phyloP scores from a whole-genome alignment of 2,797 vertebrate genomes.

The Champsocephalus esox region DNA sequence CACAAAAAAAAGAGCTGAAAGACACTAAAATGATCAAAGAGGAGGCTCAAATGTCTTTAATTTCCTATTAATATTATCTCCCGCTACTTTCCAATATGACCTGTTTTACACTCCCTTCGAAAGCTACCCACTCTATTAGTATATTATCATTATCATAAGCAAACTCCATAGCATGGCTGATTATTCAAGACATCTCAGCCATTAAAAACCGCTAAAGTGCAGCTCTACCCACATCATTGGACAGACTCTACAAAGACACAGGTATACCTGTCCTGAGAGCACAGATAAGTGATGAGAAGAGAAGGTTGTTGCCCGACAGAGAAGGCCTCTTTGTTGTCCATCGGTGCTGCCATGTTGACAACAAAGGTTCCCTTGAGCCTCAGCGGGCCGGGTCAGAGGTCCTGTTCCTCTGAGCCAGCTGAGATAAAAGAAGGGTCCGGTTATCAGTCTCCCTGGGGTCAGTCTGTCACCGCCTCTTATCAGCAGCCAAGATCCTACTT shows the following conservation, averaged over 20 bases:
- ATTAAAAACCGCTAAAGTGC: constrained; percentile 24
- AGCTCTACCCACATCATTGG: constrained; percentile 28
- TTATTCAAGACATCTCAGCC: constrained; percentile 42
- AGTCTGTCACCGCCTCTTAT: constrained; percentile 71
- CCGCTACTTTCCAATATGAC: not conserved
- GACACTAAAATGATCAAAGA: not conserved
- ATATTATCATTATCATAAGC: constrained; percentile 41
- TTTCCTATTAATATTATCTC: not conserved
- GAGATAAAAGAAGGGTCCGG: constrained; percentile 59
- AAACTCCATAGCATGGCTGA: constrained; percentile 26
- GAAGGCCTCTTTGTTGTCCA: constrained; percentile 65
- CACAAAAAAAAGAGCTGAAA: not conserved
- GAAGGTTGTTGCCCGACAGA: constrained; percentile 13
- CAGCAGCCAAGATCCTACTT: constrained; percentile 30
- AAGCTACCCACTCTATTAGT: constrained; percentile 5
- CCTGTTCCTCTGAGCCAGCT: constrained; percentile 58
- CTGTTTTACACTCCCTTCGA: not conserved
- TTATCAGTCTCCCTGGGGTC: constrained; percentile 29
- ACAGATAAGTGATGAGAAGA: constrained; percentile 42
- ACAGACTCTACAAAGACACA: constrained; percentile 32
- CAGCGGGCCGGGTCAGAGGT: constrained; percentile 55
- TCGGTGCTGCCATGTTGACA: constrained; percentile 33
- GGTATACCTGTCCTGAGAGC: constrained; percentile 45
- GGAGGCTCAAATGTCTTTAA: not conserved
- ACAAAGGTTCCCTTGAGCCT: constrained; percentile 71